Base-by-base conservation (phyloP, 2,113 vertebrate genomes). In the Heloderma charlesbogerti region DNA sequence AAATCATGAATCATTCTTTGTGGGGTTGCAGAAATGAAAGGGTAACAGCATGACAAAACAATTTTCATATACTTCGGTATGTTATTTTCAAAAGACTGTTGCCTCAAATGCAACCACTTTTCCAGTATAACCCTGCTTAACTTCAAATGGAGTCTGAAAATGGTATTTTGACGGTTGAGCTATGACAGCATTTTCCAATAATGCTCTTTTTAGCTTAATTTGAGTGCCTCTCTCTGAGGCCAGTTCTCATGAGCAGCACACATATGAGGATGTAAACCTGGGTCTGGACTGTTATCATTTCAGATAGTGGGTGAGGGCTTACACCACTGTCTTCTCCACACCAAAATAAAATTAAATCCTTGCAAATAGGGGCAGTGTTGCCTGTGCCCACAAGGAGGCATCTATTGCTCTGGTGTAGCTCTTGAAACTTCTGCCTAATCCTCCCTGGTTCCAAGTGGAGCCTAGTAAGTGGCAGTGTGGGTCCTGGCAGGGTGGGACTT, bases 11-110 rank as follows among this genome's bases (percentile, higher is more conserved):
- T 72, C 45, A 80, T 94, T 96, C n/a, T 94, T 2, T 31, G 89
- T 72, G 1, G 93, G 86, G 82, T 75, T 72, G 91, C 92, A 93
- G 90, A 88, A 90, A 82, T 34, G 27, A 93, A 88, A 89, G 86
- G 60, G 66, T 31, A 89, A 71, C 87, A 69, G 3, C 8, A 25
- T 40, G 40, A 66, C 75, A 94, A 89, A 92, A 86, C 10, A 77
- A 91, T 29, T 22, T 80, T 89, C 31, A 51, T 1, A 18, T 86
- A 34, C 40, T 66, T 72, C 25, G 34, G 4, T 88, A n/a, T 8
- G 22, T 31, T 63, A 18, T 78, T 88, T 78, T 63, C 2, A 57
- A 48, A 78, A 57, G n/a, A 37, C 12, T 57, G 60, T 67, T 63
- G 25, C 18, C 51, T 77, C 45, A 87, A 78, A 43, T 78, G 54